These are phyloP conservation scores for Malthinus flaveolus DNA, from an alignment of 2,888 invertebrate genomes.

Conservation along the genomic window DNA sequence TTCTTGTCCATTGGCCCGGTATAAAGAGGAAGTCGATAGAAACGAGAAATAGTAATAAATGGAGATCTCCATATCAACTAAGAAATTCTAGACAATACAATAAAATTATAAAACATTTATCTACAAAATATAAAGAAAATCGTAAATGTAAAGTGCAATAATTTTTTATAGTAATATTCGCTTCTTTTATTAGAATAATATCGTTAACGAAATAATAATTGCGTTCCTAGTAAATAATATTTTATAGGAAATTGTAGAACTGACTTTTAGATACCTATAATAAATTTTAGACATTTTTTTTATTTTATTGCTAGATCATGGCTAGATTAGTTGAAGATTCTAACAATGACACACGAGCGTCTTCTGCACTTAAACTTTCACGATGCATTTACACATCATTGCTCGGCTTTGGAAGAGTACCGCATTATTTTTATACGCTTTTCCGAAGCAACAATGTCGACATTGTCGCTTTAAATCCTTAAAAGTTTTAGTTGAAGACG, in stretches of 20 bases:
- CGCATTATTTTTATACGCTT: too few species aligned
- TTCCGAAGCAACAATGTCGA: too few species aligned
- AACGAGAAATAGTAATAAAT: conserved; percentile 40
- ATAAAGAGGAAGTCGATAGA: conserved; percentile 58
- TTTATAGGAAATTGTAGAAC: conserved; percentile 4
- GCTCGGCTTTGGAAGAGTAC: too few species aligned
- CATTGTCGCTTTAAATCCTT: too few species aligned
- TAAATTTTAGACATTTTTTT: too few species aligned
- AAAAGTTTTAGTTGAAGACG: too few species aligned
- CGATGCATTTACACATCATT: too few species aligned
- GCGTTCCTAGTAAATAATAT: background rate
- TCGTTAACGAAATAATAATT: background rate
- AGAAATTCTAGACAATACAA: conserved; percentile 58
- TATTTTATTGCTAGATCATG: too few species aligned
- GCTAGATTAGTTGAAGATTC: too few species aligned
- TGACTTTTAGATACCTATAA: background rate
- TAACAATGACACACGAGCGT: too few species aligned
- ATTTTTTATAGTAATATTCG: conserved; percentile 20
- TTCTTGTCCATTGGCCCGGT: conserved; percentile 70
- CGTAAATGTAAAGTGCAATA: conserved; percentile 49
- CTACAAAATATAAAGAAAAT: conserved; percentile 57
- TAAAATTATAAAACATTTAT: conserved; percentile 56
- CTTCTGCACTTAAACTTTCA: too few species aligned
- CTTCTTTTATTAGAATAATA: conserved; percentile 7
- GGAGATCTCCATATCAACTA: conserved; percentile 45